Conservation (phyloP, 2,888 invertebrate genomes). For the Willowsia nigromaculata region DNA sequence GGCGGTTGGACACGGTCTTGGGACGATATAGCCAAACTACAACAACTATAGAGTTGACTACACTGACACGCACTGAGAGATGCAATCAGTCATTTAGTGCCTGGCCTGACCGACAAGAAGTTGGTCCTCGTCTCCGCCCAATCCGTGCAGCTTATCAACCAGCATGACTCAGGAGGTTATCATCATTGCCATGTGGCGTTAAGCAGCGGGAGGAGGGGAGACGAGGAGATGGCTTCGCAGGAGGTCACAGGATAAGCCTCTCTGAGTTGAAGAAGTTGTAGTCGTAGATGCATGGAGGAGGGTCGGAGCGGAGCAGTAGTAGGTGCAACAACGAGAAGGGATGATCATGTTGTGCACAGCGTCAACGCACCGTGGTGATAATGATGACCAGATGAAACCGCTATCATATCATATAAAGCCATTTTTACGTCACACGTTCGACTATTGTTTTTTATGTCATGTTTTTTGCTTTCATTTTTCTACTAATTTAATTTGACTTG, state of each 20-base stretch:
- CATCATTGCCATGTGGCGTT: slow-evolving; percentile 35
- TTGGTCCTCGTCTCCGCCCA: slow-evolving; percentile 51
- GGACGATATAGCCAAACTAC: slow-evolving; percentile 37
- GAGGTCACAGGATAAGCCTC: slow-evolving; percentile 65
- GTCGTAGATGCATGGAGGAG: slow-evolving; percentile 47
- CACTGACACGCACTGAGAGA: slow-evolving; percentile 9
- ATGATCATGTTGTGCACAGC: slow-evolving; percentile 55
- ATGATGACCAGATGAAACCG: slow-evolving; percentile 69
- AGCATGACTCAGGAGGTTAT: slow-evolving; percentile 30
- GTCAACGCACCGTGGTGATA: slow-evolving; percentile 59
- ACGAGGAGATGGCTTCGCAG: slow-evolving; percentile 68
- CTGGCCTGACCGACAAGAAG: slow-evolving; percentile 31
- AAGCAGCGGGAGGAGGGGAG: slow-evolving; percentile 48
- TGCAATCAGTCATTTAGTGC: slow-evolving; percentile 15
- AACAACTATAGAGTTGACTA: slow-evolving; percentile 13
- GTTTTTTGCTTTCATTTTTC: background rate
- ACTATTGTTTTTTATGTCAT: slow-evolving; percentile 23
- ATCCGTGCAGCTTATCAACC: background rate
- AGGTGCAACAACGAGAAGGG: slow-evolving; percentile 65
- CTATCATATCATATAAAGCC: slow-evolving; percentile 69
- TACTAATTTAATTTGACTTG: background rate
- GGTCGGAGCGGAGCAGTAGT: slow-evolving; percentile 57
- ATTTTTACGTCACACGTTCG: slow-evolving; percentile 48
- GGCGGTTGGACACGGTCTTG: slow-evolving; percentile 29
- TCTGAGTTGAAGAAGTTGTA: slow-evolving; percentile 59